Evolutionary conservation across 2,797 vertebrate genomes (phyloP).

Genomic region (Myiotriccus ornatus): DNA sequence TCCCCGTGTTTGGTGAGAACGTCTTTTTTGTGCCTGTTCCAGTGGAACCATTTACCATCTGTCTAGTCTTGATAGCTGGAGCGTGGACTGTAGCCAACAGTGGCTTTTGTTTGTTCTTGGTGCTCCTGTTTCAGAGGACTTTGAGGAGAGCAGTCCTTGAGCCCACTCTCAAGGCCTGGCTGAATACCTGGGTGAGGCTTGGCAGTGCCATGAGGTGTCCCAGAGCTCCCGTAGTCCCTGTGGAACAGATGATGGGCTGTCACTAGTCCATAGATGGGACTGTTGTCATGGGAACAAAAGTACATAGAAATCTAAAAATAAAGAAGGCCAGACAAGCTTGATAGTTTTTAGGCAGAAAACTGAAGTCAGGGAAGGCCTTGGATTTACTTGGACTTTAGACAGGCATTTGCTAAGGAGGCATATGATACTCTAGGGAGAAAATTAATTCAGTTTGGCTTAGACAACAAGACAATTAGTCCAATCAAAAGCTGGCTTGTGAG

Average conservation of each 20-base stretch:
- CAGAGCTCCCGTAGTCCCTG: rapidly evolving
- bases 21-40: neutral
- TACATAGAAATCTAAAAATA: conserved; percentile 14
- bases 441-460: neutral
- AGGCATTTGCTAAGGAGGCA: neutral
- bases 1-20: neutral
- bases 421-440: neutral
- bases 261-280: neutral
- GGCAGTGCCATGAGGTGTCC: neutral
- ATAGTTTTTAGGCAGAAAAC: conserved; percentile 12
- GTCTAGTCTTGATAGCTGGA: neutral
- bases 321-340: neutral
- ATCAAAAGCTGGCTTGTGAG: neutral
- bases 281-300: neutral
- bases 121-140: neutral
- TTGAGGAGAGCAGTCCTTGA: neutral
- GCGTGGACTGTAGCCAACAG: rapidly evolving
- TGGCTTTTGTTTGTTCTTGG: neutral
- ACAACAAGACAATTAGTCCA: neutral
- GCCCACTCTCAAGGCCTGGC: neutral
- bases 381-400: neutral
- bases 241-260: neutral
- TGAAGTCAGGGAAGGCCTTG: neutral
- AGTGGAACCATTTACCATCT: neutral
- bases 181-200: neutral